Conservation (phyloP, 2,113 vertebrate species). For the Mixornis gularis region DNA sequence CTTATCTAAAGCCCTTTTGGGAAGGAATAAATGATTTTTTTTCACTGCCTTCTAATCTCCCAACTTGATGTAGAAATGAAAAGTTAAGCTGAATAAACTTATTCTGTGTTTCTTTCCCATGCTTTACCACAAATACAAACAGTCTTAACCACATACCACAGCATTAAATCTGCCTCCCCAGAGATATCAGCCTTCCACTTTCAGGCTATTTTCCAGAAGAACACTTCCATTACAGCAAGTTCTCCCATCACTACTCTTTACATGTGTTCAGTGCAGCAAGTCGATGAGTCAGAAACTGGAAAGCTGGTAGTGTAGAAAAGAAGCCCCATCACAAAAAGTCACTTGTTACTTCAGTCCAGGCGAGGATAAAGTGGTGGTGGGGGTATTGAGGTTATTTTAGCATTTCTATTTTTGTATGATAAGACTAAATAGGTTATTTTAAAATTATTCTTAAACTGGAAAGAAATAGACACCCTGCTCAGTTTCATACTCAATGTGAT, state of each 20-base stretch:
- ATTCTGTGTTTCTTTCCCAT: background rate
- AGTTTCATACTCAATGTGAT: background rate
- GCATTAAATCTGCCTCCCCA: background rate
- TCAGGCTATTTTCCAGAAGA: background rate
- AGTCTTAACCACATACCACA: slow-evolving; percentile 4
- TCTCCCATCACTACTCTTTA: background rate
- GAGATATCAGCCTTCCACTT: background rate
- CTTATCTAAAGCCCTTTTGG: background rate
- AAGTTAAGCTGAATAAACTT: slow-evolving; percentile 17
- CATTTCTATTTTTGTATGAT: background rate
- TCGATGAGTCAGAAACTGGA: background rate
- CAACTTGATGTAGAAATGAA: background rate
- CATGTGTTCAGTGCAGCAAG: background rate
- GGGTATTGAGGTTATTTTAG: background rate
- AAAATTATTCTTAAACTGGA: background rate
- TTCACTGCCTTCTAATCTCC: background rate
- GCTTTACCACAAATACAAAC: slow-evolving; percentile 5
- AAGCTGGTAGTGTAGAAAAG: background rate
- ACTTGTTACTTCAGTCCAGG: background rate
- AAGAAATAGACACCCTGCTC: background rate
- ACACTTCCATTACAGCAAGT: background rate
- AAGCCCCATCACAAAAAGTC: background rate
- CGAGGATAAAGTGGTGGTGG: background rate
- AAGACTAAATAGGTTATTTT: background rate
- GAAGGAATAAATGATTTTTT: background rate